Base-by-base conservation (phyloP, 2,113 vertebrate genomes). In the Nesoenas mayeri region DNA sequence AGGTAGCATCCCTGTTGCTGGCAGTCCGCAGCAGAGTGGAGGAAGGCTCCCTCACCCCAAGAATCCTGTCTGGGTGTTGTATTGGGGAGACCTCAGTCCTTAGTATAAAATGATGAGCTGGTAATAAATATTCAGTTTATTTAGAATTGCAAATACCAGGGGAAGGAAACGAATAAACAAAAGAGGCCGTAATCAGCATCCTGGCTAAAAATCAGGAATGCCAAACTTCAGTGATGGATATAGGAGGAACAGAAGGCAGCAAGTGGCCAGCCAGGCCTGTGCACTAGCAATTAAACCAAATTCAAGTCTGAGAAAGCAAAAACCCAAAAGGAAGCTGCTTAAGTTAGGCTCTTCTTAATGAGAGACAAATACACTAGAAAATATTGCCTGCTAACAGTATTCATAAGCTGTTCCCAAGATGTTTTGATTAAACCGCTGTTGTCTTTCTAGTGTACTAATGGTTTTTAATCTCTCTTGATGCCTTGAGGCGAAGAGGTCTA, bases 141-240 rank as follows among this genome's bases (percentile, higher is more conserved):
- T 97, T 96, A 96, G 95, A 97, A 94, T 96, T 96, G 89, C 96
- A 97, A 94, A 97, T 97, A 92, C 31, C 83, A 82, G 64, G 56
- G 71, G 81, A 92, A 95, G 86, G 77, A 94, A 94, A 77, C 34
- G 84, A 89, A 92, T 82, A 96, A 87, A 96, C 70, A 95, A 90
- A 70, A 79, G 81, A 90, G 85, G 88, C 87, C 2, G 0, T 79
- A 85, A 14, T 83, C 38, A 15, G 31, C 38, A 47, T 28, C 24
- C 44, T 91, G 89, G 94, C 88, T 87, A 47, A 96, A 92, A 86
- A 69, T 90, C 77, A 90, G 83, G 81, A 79, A 69, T 67, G 58
- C 7, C 2, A 13, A 94, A 60, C 22, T 16, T 32, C 60, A 54
- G 66, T 1, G 21, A 56, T 34, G 50, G 81, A 42, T 88, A 11